phyloP scores from a whole-genome alignment of 2,888 invertebrate genomes.

The Dynastes maya region DNA sequence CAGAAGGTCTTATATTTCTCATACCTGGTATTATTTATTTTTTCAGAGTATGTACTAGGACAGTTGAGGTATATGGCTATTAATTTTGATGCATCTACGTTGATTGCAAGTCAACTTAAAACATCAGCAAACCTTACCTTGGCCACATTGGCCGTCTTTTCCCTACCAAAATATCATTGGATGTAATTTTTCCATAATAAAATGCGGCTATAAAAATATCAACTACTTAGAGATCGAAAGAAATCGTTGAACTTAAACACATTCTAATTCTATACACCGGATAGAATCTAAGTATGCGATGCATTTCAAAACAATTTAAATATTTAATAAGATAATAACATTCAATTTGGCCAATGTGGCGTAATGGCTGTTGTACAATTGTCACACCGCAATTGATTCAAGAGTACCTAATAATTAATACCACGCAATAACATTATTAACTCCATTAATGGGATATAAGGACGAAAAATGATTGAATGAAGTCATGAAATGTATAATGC shows the following conservation, averaged over 20 bases:
- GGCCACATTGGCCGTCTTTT: no score
- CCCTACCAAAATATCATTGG: no score
- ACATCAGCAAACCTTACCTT: no score
- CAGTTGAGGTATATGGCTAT: no score
- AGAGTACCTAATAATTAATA: slow-evolving; percentile 30
- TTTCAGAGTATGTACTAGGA: no score
- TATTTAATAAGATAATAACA: slow-evolving; percentile 35
- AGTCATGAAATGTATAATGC: background rate
- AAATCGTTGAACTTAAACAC: background rate
- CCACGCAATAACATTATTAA: slow-evolving; percentile 20
- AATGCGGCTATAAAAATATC: no score
- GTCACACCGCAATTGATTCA: slow-evolving; percentile 20
- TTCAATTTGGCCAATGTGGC: slow-evolving; percentile 27
- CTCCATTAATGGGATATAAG: background rate
- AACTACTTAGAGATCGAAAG: no score
- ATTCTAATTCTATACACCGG: background rate
- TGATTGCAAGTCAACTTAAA: no score
- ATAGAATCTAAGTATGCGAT: background rate
- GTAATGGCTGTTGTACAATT: slow-evolving; percentile 14
- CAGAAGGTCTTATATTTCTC: no score
- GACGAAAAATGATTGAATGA: background rate
- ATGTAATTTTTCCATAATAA: no score
- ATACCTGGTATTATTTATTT: no score
- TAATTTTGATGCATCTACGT: no score
- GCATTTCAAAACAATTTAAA: slow-evolving; percentile 34